These are phyloP conservation scores for Drosophila tristis DNA, from an alignment of 1,140 invertebrate genomes.

Conservation along the genomic window DNA sequence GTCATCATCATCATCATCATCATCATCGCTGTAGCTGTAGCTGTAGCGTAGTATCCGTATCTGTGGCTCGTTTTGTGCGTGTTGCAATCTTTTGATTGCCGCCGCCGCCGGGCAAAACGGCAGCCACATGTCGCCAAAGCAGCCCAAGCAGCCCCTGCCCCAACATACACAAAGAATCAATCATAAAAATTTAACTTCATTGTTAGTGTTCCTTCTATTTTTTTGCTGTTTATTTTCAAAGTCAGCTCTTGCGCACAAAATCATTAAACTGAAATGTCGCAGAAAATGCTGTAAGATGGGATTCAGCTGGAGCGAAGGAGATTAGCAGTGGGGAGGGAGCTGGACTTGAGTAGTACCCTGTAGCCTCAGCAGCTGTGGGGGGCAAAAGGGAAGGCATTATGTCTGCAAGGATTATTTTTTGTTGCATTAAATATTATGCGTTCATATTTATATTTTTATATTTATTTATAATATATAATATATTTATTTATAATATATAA, in stretches of 20 bases:
- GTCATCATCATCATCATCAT: conserved; percentile 4
- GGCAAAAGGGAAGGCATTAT: too few species aligned
- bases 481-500: too few species aligned
- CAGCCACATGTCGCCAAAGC: conserved; percentile 43
- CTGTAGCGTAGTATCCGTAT: conserved; percentile 10
- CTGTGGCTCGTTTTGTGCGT: conserved; percentile 27
- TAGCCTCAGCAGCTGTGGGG: too few species aligned
- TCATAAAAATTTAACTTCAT: conserved; percentile 48
- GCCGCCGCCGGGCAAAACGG: conserved; percentile 11
- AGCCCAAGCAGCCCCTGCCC: neutral
- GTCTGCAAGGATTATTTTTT: too few species aligned
- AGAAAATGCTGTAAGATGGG: conserved; percentile 1
- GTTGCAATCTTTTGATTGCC: conserved; percentile 51
- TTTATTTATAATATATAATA: too few species aligned
- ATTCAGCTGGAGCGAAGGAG: neutral
- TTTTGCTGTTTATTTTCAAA: conserved; percentile 1
- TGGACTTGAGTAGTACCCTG: too few species aligned
- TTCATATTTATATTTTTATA: too few species aligned
- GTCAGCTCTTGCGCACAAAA: conserved; percentile 19
- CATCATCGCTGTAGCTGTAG: neutral
- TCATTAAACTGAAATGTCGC: conserved; percentile 13
- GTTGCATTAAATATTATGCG: too few species aligned
- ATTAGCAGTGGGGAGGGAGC: too few species aligned
- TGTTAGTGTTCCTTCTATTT: conserved; percentile 14
- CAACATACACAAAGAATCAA: conserved; percentile 25